A percentile compares a stretch with the other conserved stretches of the same genome.
Conservation (phyloP, 2,797 vertebrate species). For the Dermochelys coriacea region DNA sequence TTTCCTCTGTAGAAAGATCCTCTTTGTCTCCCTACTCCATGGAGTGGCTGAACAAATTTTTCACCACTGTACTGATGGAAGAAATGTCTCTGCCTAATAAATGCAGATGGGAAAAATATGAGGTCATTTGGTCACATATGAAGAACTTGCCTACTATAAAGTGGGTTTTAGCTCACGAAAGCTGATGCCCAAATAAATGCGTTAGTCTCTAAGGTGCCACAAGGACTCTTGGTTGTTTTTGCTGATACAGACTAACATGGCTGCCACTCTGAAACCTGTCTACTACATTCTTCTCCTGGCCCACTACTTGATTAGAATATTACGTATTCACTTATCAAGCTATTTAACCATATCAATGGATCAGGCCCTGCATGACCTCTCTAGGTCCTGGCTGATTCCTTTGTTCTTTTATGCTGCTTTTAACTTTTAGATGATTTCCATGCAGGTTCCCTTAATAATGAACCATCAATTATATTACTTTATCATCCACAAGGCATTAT, state of each 20-base stretch:
- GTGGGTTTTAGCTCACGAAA: too few species aligned
- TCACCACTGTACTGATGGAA: constrained; percentile 25
- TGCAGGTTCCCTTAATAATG: constrained; percentile 55
- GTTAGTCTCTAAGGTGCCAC: too few species aligned
- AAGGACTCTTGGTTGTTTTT: too few species aligned
- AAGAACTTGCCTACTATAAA: constrained; percentile 58
- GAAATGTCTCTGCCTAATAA: constrained; percentile 60
- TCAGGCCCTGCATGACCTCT: constrained; percentile 57
- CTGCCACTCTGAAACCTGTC: too few species aligned
- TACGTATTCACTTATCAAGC: constrained; percentile 72
- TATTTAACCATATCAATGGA: constrained; percentile 69
- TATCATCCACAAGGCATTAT: constrained; percentile 52
- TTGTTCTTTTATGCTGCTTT: constrained; percentile 58
- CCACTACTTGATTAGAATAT: constrained; percentile 69
- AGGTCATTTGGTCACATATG: constrained; percentile 74
- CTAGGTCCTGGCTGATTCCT: constrained; percentile 56
- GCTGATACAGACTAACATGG: too few species aligned
- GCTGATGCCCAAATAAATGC: too few species aligned
- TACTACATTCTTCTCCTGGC: constrained; percentile 37
- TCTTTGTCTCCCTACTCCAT: constrained; percentile 1
- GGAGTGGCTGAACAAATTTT: constrained; percentile 55
- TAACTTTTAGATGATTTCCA: constrained; percentile 52
- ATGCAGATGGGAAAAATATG: constrained; percentile 72
- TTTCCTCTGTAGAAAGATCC: constrained; percentile 15
- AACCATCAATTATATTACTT: constrained; percentile 60